Percentiles rank a stretch among this genome's conserved stretches.
Evolutionary conservation across 2,888 invertebrate species (phyloP).

Genomic region (Acleris laterana): DNA sequence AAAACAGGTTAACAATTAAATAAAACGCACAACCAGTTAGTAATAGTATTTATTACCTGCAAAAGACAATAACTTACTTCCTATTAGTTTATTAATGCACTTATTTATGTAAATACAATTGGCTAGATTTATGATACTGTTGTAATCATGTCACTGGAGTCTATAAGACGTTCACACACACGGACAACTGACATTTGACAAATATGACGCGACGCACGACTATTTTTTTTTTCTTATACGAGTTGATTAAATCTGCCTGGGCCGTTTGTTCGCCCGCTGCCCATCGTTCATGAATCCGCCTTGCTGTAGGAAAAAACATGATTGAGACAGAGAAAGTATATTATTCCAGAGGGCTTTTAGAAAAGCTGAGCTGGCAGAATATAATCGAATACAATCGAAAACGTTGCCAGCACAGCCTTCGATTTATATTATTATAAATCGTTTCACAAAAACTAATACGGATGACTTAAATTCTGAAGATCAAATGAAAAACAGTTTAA

Average conservation of each 20-base stretch:
- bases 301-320: slow-evolving; percentile 49
- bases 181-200: slow-evolving; percentile 67
- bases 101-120: slow-evolving; percentile 84
- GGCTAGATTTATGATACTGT: slow-evolving; percentile 74
- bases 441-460: too few species aligned
- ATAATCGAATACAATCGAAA: too few species aligned
- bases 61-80: slow-evolving; percentile 76
- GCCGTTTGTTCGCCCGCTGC: slow-evolving; percentile 81
- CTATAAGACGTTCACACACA: slow-evolving; percentile 73
- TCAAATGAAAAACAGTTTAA: too few species aligned
- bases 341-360: not conserved
- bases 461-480: too few species aligned
- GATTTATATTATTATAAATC: too few species aligned
- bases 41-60: slow-evolving; percentile 81
- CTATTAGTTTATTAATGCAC: slow-evolving; percentile 76
- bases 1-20: slow-evolving; percentile 41
- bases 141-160: slow-evolving; percentile 65
- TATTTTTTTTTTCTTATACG: slow-evolving; percentile 43
- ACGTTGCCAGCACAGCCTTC: too few species aligned
- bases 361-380: too few species aligned
- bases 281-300: slow-evolving; percentile 81
- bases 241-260: slow-evolving; percentile 72
- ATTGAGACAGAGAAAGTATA: slow-evolving; percentile 4
- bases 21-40: slow-evolving; percentile 60
- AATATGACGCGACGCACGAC: slow-evolving; percentile 44